Evolutionary conservation across 2,797 vertebrate species (phyloP).

Genomic region (Merluccius polli): DNA sequence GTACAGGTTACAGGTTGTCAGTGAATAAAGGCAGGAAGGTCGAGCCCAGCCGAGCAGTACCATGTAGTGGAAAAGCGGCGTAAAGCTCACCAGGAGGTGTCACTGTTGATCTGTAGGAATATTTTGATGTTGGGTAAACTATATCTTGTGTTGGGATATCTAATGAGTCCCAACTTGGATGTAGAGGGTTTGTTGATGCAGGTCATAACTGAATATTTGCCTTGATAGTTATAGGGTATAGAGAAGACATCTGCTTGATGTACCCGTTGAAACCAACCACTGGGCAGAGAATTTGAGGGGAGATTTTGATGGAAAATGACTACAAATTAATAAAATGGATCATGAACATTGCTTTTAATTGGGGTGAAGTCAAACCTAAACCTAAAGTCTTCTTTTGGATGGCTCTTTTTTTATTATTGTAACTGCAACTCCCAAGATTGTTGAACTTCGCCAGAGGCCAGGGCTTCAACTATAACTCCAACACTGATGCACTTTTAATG

Average conservation of each 20-base stretch:
- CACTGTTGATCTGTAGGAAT: constrained; percentile 43
- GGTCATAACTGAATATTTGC: background rate
- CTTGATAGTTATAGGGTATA: background rate
- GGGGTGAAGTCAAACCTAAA: background rate
- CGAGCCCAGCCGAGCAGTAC: too few relatives aligned
- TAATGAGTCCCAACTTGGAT: background rate
- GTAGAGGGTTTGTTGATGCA: background rate
- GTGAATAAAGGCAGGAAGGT: too few relatives aligned
- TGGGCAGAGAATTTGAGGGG: too few relatives aligned
- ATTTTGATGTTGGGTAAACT: background rate
- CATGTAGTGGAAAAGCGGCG: too few relatives aligned
- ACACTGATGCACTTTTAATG: background rate
- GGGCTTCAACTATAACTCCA: background rate
- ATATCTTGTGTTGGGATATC: background rate
- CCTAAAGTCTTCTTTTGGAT: background rate
- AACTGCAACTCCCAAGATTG: background rate
- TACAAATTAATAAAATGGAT: background rate
- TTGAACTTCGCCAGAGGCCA: background rate
- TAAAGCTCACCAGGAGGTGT: constrained; percentile 53
- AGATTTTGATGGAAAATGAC: background rate
- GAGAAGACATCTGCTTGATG: too few relatives aligned
- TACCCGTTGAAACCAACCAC: too few relatives aligned
- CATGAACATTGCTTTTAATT: background rate
- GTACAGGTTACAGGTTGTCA: too few relatives aligned
- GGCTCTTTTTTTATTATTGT: background rate